Conservation (phyloP, 2,888 invertebrate genomes). For the Drosophila atripex region DNA sequence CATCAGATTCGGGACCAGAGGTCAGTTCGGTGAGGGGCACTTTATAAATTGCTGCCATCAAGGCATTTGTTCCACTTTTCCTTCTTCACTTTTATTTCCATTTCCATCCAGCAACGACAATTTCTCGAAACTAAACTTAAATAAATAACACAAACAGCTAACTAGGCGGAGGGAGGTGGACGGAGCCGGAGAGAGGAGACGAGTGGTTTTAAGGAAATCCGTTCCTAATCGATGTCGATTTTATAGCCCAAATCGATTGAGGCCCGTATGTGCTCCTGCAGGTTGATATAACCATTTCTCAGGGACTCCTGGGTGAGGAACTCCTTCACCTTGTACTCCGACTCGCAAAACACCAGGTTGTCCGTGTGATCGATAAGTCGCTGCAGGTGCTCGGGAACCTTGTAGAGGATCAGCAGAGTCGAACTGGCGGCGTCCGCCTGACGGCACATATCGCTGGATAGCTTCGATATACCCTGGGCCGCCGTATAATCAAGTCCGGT, state of each 20-base stretch:
- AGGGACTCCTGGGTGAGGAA: slow-evolving; percentile 82
- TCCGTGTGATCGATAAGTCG: slow-evolving; percentile 81
- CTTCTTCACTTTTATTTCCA: slow-evolving; percentile 41
- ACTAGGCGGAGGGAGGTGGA: slow-evolving; percentile 27
- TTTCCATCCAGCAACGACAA: slow-evolving; percentile 34
- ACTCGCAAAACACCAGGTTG: slow-evolving; percentile 82
- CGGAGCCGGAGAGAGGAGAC: not conserved
- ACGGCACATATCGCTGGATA: slow-evolving; percentile 78
- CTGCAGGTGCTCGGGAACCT: slow-evolving; percentile 76
- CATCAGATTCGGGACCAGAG: slow-evolving; percentile 41
- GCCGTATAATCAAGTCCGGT: slow-evolving; percentile 89
- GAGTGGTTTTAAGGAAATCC: not conserved
- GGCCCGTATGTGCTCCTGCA: slow-evolving; percentile 83
- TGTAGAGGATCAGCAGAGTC: slow-evolving; percentile 76
- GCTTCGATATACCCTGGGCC: slow-evolving; percentile 84
- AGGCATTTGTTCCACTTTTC: slow-evolving; percentile 65
- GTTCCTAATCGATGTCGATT: slow-evolving; percentile 77
- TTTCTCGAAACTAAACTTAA: slow-evolving; percentile 43
- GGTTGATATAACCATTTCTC: slow-evolving; percentile 81
- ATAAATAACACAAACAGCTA: slow-evolving; percentile 61
- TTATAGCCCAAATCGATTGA: slow-evolving; percentile 83
- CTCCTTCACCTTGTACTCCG: slow-evolving; percentile 78
- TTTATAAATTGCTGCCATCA: slow-evolving; percentile 77
- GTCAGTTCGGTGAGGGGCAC: slow-evolving; percentile 51
- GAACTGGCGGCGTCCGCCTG: slow-evolving; percentile 70